phyloP scores from a whole-genome alignment of 2,797 vertebrate genomes.

The Macroramphosus scolopax region DNA sequence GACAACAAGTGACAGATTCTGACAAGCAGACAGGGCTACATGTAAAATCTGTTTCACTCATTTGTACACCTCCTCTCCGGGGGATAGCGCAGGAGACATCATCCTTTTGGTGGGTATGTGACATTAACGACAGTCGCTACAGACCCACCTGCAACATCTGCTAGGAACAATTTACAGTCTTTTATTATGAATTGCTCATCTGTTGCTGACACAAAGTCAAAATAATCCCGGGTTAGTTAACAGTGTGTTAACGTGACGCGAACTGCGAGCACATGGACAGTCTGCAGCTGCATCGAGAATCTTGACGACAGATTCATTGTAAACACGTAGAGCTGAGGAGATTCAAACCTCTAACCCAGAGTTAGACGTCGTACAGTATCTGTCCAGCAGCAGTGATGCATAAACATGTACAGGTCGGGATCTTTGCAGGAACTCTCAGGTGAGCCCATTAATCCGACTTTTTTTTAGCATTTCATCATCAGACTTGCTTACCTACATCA shows the following conservation, averaged over 20 bases:
- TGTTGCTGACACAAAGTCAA: too few species aligned
- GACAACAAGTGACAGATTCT: conserved; percentile 73
- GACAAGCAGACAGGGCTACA: conserved; percentile 71
- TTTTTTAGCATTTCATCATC: conserved; percentile 43
- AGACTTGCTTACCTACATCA: conserved; percentile 35
- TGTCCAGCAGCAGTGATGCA: conserved; percentile 26
- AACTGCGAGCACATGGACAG: too few species aligned
- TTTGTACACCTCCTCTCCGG: conserved; percentile 65
- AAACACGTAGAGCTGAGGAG: too few species aligned
- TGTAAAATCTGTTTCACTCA: conserved; percentile 73
- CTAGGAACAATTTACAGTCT: too few species aligned
- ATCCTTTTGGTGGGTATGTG: conserved; percentile 31
- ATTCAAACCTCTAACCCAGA: too few species aligned
- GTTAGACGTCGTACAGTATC: conserved; percentile 7
- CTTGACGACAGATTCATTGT: too few species aligned
- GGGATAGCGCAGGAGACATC: conserved; percentile 45
- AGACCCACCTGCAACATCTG: too few species aligned
- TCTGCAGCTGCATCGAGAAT: too few species aligned
- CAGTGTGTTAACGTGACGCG: too few species aligned
- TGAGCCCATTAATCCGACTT: conserved; percentile 45
- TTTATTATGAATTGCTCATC: too few species aligned
- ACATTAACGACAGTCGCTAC: too few species aligned
- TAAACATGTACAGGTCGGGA: conserved; percentile 28
- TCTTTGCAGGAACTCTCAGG: conserved; percentile 18
- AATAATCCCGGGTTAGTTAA: too few species aligned